Evolutionary conservation across 2,113 vertebrate genomes (phyloP).

Genomic region (Cyprinodon brontotheroides): DNA sequence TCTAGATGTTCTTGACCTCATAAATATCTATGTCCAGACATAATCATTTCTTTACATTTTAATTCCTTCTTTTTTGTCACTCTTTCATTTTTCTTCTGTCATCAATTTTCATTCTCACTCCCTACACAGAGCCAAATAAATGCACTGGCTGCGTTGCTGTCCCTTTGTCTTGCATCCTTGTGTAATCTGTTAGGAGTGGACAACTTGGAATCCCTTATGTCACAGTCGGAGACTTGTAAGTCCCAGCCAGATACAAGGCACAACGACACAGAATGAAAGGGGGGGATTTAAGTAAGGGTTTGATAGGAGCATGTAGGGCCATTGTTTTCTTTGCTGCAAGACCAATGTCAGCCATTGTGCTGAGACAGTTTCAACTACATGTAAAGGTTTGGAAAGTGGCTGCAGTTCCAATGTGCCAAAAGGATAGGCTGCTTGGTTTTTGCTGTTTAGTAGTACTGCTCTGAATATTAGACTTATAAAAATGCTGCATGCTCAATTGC

Average conservation of each 20-base stretch:
- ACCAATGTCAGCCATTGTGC: constrained; percentile 71
- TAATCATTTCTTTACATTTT: constrained; percentile 12
- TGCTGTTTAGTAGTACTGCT: constrained; percentile 22
- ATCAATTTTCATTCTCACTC: constrained; percentile 30
- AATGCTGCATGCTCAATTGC: background rate
- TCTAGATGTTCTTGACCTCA: constrained; percentile 31
- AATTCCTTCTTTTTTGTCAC: background rate
- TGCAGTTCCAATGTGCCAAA: constrained; percentile 46
- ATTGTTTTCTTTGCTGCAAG: constrained; percentile 70
- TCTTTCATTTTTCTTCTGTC: background rate
- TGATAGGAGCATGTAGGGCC: constrained; percentile 69
- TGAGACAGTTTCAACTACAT: constrained; percentile 54
- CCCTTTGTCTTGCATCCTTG: constrained; percentile 83
- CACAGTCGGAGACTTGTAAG: constrained; percentile 79
- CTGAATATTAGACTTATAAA: background rate
- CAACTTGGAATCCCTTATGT: constrained; percentile 78
- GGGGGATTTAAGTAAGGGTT: constrained; percentile 70
- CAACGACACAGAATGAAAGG: constrained; percentile 73
- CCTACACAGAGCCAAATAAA: constrained; percentile 82
- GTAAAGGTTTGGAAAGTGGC: constrained; percentile 36
- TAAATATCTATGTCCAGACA: constrained; percentile 43
- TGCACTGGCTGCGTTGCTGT: constrained; percentile 73
- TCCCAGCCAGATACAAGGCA: constrained; percentile 73
- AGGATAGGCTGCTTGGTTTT: constrained; percentile 21
- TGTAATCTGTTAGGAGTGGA: constrained; percentile 83